Evolutionary conservation across 2,797 vertebrate genomes (phyloP).

Genomic region (Acipenser oxyrinchus): DNA sequence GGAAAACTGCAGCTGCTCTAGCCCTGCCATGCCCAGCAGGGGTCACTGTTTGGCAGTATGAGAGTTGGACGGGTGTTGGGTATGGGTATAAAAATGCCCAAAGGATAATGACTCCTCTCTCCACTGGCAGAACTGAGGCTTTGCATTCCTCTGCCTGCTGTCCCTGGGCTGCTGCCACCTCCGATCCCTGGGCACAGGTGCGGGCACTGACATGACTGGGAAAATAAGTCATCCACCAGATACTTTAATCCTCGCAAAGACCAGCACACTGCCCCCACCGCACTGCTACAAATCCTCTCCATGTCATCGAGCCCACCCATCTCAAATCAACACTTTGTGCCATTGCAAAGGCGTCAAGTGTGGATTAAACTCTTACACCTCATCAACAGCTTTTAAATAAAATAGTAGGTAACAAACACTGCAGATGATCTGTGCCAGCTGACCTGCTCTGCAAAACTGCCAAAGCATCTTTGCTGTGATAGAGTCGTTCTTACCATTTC

Average conservation of each 20-base stretch:
- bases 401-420: too few relatives aligned
- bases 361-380: too few relatives aligned
- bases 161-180: not conserved
- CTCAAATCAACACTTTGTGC: not conserved
- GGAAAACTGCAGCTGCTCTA: not conserved
- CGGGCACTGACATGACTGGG: slow-evolving; percentile 24
- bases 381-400: too few relatives aligned
- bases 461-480: too few relatives aligned
- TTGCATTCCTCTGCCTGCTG: slow-evolving; percentile 14
- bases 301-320: not conserved
- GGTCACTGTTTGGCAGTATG: not conserved
- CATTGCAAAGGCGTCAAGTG: not conserved
- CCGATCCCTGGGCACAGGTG: slow-evolving; percentile 22
- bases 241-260: slow-evolving; percentile 7
- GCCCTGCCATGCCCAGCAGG: slow-evolving; percentile 4
- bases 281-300: too few relatives aligned
- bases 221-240: slow-evolving; percentile 18
- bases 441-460: too few relatives aligned
- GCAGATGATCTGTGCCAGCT: too few relatives aligned
- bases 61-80: not conserved
- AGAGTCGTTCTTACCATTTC: too few relatives aligned
- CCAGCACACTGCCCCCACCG: not conserved
- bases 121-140: not conserved
- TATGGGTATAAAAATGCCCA: too few relatives aligned
- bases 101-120: not conserved